Evolutionary conservation across 2,113 vertebrate genomes (phyloP), one percentile per base, ranked within the genome.

Genomic region (Geococcyx californianus): DNA sequence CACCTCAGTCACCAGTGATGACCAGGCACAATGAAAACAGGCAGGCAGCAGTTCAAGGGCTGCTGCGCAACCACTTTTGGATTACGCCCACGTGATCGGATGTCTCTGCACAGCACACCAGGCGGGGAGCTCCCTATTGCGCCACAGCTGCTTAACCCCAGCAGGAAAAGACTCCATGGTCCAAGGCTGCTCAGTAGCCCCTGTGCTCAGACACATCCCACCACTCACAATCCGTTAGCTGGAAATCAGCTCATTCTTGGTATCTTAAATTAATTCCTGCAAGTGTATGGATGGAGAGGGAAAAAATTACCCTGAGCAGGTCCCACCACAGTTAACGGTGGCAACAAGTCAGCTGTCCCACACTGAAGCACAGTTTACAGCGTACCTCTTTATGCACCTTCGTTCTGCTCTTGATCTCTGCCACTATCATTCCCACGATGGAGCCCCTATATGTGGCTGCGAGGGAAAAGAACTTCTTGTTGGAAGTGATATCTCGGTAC

Each of bases 401-500:
- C 54, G 99, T 99, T 95, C 99, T 98, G 96, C 98, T 98, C 98
- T 99, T 99, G 97, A 99, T 99, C 98, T 99, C 99, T 54, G 99
- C 99, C 96, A 99, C 99, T 89, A 99, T 99, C 99, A 99, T 99
- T 92, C 99, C 99, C 98, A 99, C 98, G 18, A 99, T 99, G 97
- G 98, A 98, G 34, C 99, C 99, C 96, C 99, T 98, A 93, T 99
- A 99, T 1, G 99, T 99, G 91, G 99, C 99, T 58, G 99, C 99
- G 13, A 99, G 98, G 84, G 99, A 99, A 97, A 99, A 99, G 97
- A 99, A 99, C 98, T 99, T 99, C 98, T 99, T 99, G 99, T 99
- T 99, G 96, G 99, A 99, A 60, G 99, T 99, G 98, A 99, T 99
- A 85, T 99, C 99, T 97, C 99, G 99, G 98, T 99, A 99, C 99